Conservation (phyloP, 2,113 vertebrate species). For the Tinamus guttatus region DNA sequence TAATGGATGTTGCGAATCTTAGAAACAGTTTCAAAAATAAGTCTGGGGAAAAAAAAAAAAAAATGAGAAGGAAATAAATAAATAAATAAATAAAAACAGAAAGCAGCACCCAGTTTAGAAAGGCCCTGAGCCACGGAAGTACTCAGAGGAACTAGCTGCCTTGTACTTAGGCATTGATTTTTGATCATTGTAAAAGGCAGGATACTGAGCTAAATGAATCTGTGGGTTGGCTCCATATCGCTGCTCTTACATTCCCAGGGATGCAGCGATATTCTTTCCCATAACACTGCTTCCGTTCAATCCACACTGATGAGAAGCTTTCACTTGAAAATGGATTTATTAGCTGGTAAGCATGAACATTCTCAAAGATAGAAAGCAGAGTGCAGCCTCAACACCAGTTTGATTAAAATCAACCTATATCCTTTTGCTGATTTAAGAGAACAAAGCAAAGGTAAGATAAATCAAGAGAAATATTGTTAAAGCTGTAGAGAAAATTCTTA, state of each 20-base stretch:
- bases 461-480: neutral
- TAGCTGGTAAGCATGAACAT: neutral
- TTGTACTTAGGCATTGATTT: neutral
- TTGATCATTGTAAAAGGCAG: neutral
- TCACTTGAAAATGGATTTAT: neutral
- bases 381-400: neutral
- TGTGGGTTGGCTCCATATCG: neutral
- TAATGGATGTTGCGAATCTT: neutral
- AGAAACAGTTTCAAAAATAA: neutral
- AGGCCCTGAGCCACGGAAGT: neutral
- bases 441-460: neutral
- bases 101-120: neutral
- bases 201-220: neutral
- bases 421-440: neutral
- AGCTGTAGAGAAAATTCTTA: neutral
- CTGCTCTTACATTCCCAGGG: neutral
- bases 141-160: neutral
- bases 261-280: neutral
- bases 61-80: neutral
- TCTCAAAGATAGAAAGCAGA: neutral
- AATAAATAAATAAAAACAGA: neutral
- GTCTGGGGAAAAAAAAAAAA: neutral
- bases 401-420: neutral
- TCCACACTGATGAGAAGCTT: neutral
- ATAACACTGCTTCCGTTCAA: neutral